phyloP scores from a whole-genome alignment of 2,797 vertebrate genomes.

The Triplophysa yarkandensis region DNA sequence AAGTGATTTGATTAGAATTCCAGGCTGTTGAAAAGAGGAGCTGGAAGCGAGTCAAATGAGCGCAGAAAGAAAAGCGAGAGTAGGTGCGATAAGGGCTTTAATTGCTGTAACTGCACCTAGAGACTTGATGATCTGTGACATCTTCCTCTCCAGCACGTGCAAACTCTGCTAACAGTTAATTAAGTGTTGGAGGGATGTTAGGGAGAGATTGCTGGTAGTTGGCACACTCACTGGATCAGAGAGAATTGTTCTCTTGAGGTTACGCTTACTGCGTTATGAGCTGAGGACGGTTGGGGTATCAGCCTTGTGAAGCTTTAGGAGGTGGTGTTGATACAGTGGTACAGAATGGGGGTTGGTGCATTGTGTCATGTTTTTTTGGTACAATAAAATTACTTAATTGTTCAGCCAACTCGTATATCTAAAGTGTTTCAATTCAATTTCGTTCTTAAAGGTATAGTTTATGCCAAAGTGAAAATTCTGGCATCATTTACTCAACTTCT shows the following conservation, averaged over 20 bases:
- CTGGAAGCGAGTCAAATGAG: conserved; percentile 93
- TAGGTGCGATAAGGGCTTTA: conserved; percentile 95
- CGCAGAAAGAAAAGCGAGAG: conserved; percentile 74
- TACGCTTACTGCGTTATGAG: conserved; percentile 62
- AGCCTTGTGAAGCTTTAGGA: conserved; percentile 46
- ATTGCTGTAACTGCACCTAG: conserved; percentile 95
- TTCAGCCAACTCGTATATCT: background rate
- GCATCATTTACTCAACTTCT: too few species aligned
- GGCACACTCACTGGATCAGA: conserved; percentile 90
- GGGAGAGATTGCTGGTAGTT: conserved; percentile 76
- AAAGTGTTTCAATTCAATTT: background rate
- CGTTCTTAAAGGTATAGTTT: background rate
- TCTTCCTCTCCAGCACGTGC: conserved; percentile 88
- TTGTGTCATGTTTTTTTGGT: background rate
- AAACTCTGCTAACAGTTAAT: conserved; percentile 99
- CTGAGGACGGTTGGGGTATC: conserved; percentile 59
- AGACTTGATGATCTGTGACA: conserved; percentile 99
- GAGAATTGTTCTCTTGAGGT: conserved; percentile 71
- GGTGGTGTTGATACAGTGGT: background rate
- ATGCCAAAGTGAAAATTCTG: background rate
- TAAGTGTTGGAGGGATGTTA: conserved; percentile 94
- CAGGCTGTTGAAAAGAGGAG: conserved; percentile 88
- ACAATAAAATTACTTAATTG: background rate
- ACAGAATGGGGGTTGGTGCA: background rate
- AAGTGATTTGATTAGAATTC: conserved; percentile 98